Conservation (phyloP, 2,888 invertebrate species). For the Micoletzkya japonica region DNA sequence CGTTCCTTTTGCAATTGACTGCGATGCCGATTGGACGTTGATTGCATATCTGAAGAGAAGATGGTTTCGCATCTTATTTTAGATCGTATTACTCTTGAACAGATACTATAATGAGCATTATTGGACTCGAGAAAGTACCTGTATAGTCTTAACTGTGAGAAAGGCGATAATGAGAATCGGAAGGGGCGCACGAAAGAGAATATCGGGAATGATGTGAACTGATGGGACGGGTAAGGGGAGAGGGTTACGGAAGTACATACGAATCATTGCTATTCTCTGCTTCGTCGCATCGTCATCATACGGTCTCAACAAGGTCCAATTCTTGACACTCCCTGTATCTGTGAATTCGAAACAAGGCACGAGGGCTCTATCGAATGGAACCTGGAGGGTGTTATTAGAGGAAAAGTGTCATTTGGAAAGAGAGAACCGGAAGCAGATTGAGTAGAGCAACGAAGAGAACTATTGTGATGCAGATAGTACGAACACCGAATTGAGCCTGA, state of each 20-base stretch:
- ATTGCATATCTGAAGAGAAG: conserved; percentile 36
- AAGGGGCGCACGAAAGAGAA: conserved; percentile 60
- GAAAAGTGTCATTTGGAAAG: neutral
- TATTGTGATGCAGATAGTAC: conserved; percentile 54
- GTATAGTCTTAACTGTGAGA: conserved; percentile 57
- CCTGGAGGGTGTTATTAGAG: neutral
- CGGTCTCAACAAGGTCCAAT: conserved; percentile 54
- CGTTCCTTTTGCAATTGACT: conserved; percentile 38
- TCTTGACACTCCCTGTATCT: neutral
- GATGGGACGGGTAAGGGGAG: neutral
- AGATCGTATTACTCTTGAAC: neutral
- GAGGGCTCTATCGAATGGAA: conserved; percentile 24
- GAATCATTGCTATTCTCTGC: conserved; percentile 38
- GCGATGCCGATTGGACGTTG: conserved; percentile 39
- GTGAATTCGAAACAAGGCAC: conserved; percentile 24
- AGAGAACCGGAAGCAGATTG: conserved; percentile 38
- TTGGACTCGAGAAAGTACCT: conserved; percentile 32
- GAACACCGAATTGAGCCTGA: conserved; percentile 56
- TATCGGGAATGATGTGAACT: conserved; percentile 60
- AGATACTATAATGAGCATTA: no score
- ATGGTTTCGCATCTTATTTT: neutral
- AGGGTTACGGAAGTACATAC: conserved; percentile 32
- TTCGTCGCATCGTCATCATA: conserved; percentile 42
- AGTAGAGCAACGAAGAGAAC: conserved; percentile 37
- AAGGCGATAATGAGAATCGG: conserved; percentile 59